Base-by-base conservation (phyloP, 1,140 invertebrate species). In the Bombus huntii region DNA sequence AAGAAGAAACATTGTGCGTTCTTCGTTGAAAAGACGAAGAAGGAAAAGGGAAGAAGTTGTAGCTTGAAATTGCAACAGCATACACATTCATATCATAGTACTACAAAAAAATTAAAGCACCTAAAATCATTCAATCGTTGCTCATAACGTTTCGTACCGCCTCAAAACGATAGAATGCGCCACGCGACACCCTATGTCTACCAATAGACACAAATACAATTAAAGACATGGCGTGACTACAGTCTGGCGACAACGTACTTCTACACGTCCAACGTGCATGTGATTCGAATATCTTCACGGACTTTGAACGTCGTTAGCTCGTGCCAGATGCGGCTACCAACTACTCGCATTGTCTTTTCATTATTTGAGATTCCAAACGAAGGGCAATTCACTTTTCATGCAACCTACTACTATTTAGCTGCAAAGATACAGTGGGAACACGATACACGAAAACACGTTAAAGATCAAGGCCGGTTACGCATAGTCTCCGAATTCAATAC, bases 251-350 rank as follows among this genome's bases (percentile, higher is more conserved):
- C 68, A 47, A 44, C 10, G 12, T 62, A 13, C 28, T 22, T 53
- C 18, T 53, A 22, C 22, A 53, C 6, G 47, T 53, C 8, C 1
- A 53, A 53, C 22, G 39, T 37, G 8, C 73, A 53, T 80, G 70
- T 62, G 80, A 87, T 83, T 88, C 34, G 22, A 81, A 76, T 81
- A 88, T 84, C 66, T 39, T 34, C 8, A 25, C 66, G 88, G 88
- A 89, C 88, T 89, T 88, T 88, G 88, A 39, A 88, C 88, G 62
- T 68, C 57, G 72, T 74, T 53, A 37, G 28, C 65, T 77, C 70
- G 53, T 31, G 65, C 15, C 22, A 39, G 57, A 70, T 47, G 59
- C 53, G 8, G 22, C 57, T 47, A 39, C 31, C 12, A 66, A 57
- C 44, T 28, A 47, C 28, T 37, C 59, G 22, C 62, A 65, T 73